phyloP scores from a whole-genome alignment of 1,140 invertebrate genomes.

The Uloborus diversus region DNA sequence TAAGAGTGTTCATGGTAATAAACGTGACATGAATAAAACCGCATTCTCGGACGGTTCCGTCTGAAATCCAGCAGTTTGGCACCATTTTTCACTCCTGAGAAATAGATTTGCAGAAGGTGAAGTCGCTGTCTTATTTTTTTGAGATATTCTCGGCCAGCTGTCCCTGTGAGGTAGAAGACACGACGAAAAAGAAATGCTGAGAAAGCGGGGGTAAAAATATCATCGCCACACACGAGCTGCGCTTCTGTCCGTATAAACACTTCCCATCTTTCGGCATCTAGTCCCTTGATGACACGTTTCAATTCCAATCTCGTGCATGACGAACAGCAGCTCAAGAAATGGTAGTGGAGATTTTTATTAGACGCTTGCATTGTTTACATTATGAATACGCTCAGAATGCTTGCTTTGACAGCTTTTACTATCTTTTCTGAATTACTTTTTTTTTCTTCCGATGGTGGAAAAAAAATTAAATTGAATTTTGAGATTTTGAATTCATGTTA shows the following conservation, averaged over 20 bases:
- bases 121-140: neutral
- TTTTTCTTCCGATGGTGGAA: neutral
- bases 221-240: neutral
- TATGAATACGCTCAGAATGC: neutral
- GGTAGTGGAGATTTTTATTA: neutral
- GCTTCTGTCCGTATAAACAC: neutral
- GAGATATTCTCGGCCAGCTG: neutral
- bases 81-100: neutral
- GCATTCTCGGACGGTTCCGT: neutral
- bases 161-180: neutral
- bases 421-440: neutral
- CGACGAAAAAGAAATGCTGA: neutral
- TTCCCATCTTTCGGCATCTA: neutral
- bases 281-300: neutral
- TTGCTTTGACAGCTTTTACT: neutral
- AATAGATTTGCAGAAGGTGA: neutral
- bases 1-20: neutral
- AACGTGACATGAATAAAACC: neutral
- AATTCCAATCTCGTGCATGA: neutral
- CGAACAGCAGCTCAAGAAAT: neutral
- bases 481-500: too few relatives aligned
- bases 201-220: neutral
- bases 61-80: neutral
- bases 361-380: neutral
- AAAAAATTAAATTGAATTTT: too few relatives aligned